phyloP scores from a whole-genome alignment of 2,888 invertebrate genomes.

The Lagria hirta region DNA sequence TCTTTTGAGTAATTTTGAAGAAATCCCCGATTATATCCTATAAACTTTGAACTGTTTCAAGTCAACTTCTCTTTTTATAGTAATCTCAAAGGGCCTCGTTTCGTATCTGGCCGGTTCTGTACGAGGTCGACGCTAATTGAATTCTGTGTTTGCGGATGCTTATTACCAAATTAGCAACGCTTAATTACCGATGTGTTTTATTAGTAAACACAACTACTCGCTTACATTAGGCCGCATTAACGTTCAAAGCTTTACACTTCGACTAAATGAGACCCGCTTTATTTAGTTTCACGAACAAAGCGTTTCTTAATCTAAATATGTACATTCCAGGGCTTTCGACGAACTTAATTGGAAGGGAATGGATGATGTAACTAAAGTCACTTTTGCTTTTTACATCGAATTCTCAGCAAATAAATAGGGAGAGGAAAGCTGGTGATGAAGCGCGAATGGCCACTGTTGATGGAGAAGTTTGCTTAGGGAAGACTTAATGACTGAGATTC shows the following conservation, averaged over 20 bases:
- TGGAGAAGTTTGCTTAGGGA: no score
- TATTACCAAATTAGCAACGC: slow-evolving; percentile 56
- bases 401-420: not conserved
- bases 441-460: not conserved
- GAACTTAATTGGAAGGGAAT: slow-evolving; percentile 10
- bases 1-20: no score
- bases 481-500: no score
- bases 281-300: slow-evolving; percentile 43
- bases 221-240: slow-evolving; percentile 52
- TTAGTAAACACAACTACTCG: slow-evolving; percentile 54
- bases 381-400: no score
- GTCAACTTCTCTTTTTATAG: no score
- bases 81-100: no score
- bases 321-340: slow-evolving; percentile 24
- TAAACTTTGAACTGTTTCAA: no score
- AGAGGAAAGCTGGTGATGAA: slow-evolving; percentile 1
- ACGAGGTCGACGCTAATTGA: slow-evolving; percentile 51
- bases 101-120: slow-evolving; percentile 14
- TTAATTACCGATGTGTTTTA: slow-evolving; percentile 56
- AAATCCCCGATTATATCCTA: no score
- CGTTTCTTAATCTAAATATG: slow-evolving; percentile 35
- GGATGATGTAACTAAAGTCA: slow-evolving; percentile 6
- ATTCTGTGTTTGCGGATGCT: slow-evolving; percentile 56
- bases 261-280: slow-evolving; percentile 41
- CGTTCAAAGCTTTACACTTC: slow-evolving; percentile 48